These are phyloP conservation scores for Callimico goeldii DNA, from an alignment of 2,797 vertebrate genomes.

Conservation along the genomic window DNA sequence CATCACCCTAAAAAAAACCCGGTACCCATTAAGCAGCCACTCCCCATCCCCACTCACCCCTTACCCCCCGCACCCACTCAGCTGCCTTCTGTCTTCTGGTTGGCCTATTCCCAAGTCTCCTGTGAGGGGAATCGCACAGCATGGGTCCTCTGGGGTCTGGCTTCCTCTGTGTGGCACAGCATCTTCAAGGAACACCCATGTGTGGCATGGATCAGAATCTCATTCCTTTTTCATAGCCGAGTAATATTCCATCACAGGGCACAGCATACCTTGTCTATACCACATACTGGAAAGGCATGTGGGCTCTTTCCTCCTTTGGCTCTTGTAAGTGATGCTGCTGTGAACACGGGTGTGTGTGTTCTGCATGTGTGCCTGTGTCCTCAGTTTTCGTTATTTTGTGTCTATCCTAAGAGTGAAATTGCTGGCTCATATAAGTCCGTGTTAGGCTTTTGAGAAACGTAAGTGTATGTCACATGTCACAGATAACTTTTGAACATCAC, in stretches of 20 bases:
- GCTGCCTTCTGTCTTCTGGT: too few relatives aligned
- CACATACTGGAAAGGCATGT: not conserved
- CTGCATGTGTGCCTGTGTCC: not conserved
- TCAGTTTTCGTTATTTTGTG: not conserved
- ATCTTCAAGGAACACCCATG: rapidly evolving
- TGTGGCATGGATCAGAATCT: rapidly evolving
- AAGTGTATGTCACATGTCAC: not conserved
- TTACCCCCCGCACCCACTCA: rapidly evolving
- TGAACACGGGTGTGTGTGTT: too few relatives aligned
- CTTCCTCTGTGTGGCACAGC: too few relatives aligned
- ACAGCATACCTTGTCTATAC: not conserved
- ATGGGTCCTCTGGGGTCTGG: not conserved
- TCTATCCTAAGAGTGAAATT: not conserved
- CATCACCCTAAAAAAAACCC: not conserved
- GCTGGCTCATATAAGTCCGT: too few relatives aligned
- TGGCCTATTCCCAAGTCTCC: rapidly evolving
- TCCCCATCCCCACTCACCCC: not conserved
- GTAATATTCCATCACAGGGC: rapidly evolving
- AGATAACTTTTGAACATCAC: not conserved
- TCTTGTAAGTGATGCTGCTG: not conserved
- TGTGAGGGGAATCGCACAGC: rapidly evolving
- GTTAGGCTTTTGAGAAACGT: not conserved
- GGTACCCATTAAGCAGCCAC: rapidly evolving
- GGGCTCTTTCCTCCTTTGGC: too few relatives aligned
- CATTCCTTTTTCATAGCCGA: not conserved